Evolutionary conservation across 2,888 invertebrate genomes (phyloP), one percentile per base, ranked within the genome.

Genomic region (Hirtodrosophila confusa): DNA sequence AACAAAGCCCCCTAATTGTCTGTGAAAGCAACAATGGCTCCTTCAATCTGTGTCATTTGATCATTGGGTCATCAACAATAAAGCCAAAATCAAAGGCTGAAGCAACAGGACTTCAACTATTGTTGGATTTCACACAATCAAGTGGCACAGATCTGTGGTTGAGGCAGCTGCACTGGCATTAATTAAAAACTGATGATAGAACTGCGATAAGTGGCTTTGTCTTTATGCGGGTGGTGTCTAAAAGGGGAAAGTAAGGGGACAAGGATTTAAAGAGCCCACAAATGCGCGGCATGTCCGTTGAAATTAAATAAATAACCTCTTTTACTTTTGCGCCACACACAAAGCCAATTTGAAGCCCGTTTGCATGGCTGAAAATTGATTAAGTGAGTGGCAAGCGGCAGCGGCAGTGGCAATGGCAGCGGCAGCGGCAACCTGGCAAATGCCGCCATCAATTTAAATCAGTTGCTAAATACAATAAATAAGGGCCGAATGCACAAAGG

Each of bases 361-460:
- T 65, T 64, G 65, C 67, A 63, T 73, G 67, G 56, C 54, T 80
- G 45, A 87, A 84, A 85, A 80, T 87, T 82, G 85, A 87, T 82
- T 87, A 86, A 82, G 78, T 86, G 87, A 78, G 80, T 80, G 85
- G 41, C 66, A 85, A 70, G 61, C 63, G 41, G 12, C 49, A 31
- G 50, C n/a, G 48, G 43, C 33, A 17, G 17, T 17, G 36, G 27
- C 27, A 27, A 3, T 27, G 17, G 17, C 23, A 47, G 55, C 17
- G 17, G 17, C 17, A 17, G 17, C 17, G 17, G 48, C 56, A 45
- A 39, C 39, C 41, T 33, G 48, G 45, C 50, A 62, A 83, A 79
- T 77, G 66, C 45, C 69, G 65, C 78, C 85, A 82, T 82, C 73
- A 87, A 82, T 82, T 82, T 73, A 76, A 85, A 82, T 82, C 82